Evolutionary conservation across 2,888 invertebrate species (phyloP), one percentile per base, ranked within the genome.

Genomic region (Theristus sp.): DNA sequence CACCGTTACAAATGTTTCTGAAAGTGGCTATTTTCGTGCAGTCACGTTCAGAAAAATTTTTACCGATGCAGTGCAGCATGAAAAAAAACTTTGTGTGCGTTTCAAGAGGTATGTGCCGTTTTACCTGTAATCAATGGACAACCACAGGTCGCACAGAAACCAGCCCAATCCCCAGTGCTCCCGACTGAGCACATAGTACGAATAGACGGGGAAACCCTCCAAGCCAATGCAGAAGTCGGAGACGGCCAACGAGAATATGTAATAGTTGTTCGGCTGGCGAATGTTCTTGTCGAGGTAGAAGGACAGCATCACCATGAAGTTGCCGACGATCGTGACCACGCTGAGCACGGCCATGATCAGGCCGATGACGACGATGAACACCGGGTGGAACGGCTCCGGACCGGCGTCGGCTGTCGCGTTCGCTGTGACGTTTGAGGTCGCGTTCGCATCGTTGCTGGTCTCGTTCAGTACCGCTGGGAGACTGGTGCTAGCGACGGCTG

Each of bases 121-220:
- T n/a, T n/a, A 49, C 49, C 49, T 69, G 78, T 98, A 98, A 78
- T 99, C 98, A 58, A 94, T 87, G 1, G 94, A 91, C 10, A 98
- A 82, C 98, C 98, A 98, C 60, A 98, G 81, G 76, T 98, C 96
- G 75, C 96, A 98, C 10, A 94, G 80, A 62, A 96, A 80, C 29
- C 90, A 88, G 22, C 98, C 96, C 65, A 98, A 81, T 73, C 91
- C 87, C 98, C 98, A 98, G 56, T 67, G 64, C 56, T 70, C n/a
- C 10, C 38, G 22, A 74, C 87, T 86, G 66, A 99, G 80, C 60
- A 96, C 87, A 79, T 98, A 96, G 66, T 93, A 87, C 29, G 94
- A 93, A 78, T 90, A 98, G 78, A 98, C 93, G 60, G 98, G 96
- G 86, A 98, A 89, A 30, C 96, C 96, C 63, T 96, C 85, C 58